These are phyloP conservation scores for Plumapathes pennacea DNA, from an alignment of 92 coral and sea anemone genomes.

Conservation along the genomic window DNA sequence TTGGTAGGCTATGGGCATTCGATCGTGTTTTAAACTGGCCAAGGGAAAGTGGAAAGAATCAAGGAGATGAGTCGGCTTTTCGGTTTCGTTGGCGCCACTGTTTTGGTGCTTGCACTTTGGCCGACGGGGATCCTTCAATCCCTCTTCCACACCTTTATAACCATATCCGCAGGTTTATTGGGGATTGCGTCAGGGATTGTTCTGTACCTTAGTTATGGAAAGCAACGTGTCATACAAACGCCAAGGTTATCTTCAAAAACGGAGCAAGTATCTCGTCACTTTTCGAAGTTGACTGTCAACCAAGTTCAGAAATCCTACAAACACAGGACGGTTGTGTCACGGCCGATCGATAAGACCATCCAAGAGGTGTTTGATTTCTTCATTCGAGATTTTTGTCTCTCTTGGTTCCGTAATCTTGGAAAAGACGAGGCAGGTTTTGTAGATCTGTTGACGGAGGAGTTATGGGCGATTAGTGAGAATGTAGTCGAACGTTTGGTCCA, in stretches of 20 bases:
- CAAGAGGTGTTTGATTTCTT: constrained; percentile 95
- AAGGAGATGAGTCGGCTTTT: too few species aligned
- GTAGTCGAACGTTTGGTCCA: constrained; percentile 70
- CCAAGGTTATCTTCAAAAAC: constrained; percentile 68
- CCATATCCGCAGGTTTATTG: constrained; percentile 57
- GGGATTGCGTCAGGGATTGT: constrained; percentile 81
- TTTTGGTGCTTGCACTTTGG: constrained; percentile 51
- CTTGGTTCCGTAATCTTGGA: constrained; percentile 92
- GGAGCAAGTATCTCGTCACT: constrained; percentile 64
- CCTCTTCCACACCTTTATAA: constrained; percentile 48
- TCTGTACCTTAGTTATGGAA: constrained; percentile 77
- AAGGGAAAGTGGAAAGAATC: too few species aligned
- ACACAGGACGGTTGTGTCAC: constrained; percentile 78
- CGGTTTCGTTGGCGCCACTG: too few species aligned
- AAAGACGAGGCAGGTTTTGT: constrained; percentile 92
- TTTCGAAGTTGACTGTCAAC: constrained; percentile 64
- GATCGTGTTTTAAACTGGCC: too few species aligned
- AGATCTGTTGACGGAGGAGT: constrained; percentile 87
- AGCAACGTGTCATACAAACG: constrained; percentile 63
- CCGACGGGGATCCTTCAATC: constrained; percentile 82
- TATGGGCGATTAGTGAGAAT: constrained; percentile 74
- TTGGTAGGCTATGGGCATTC: too few species aligned
- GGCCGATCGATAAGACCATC: constrained; percentile 84
- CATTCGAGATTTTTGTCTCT: constrained; percentile 91
- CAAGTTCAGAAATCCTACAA: constrained; percentile 75